Conservation (phyloP, 92 coral and sea anemone species). For the Epizoanthus scotinus region DNA sequence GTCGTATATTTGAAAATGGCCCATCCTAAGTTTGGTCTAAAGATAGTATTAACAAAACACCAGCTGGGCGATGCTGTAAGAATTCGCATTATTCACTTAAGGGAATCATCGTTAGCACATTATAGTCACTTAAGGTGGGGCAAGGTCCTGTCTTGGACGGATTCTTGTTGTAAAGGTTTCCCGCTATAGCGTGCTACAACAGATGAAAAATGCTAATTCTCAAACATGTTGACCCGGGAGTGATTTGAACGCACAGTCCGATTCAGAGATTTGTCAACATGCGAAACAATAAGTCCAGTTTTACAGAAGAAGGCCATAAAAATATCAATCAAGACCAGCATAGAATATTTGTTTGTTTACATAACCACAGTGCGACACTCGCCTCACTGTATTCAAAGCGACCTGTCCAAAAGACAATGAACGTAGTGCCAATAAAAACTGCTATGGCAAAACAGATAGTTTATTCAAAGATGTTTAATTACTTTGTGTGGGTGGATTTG, state of each 20-base stretch:
- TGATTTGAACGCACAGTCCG: constrained; percentile 68
- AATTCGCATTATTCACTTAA: constrained; percentile 2
- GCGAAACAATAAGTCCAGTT: constrained; percentile 83
- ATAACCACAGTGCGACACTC: constrained; percentile 80
- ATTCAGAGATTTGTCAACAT: constrained; percentile 83
- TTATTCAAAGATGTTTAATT: constrained; percentile 92
- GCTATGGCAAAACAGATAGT: constrained; percentile 88
- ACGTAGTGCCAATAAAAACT: constrained; percentile 85
- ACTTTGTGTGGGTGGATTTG: constrained; percentile 93
- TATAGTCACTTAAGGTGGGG: not conserved
- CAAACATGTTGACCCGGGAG: constrained; percentile 65
- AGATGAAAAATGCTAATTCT: constrained; percentile 75
- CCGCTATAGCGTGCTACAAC: not conserved
- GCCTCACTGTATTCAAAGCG: constrained; percentile 78
- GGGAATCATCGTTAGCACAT: not conserved
- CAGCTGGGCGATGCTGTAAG: constrained; percentile 5
- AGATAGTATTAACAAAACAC: constrained; percentile 43
- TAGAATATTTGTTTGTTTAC: constrained; percentile 85
- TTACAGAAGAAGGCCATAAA: constrained; percentile 88
- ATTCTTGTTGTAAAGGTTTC: not conserved
- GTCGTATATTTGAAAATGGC: constrained; percentile 72
- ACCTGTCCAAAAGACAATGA: constrained; percentile 88
- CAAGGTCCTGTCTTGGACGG: not conserved
- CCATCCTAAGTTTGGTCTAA: constrained; percentile 50
- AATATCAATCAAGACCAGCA: constrained; percentile 86